Percentiles rank a stretch among this genome's conserved stretches.
Evolutionary conservation across 2,888 invertebrate species (phyloP).

Genomic region (Archaeoteleia sp.): DNA sequence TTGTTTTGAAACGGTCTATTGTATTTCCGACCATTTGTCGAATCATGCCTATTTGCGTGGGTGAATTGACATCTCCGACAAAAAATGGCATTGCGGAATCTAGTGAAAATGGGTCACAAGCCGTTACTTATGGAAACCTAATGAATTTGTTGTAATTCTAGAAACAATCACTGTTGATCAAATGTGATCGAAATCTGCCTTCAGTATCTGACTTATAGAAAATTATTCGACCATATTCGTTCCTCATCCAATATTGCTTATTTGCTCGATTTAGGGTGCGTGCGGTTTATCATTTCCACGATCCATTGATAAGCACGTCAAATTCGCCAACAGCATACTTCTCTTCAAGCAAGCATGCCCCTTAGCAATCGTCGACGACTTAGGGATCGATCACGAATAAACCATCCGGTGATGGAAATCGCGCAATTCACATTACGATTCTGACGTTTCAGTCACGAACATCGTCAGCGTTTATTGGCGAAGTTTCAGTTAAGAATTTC

Average conservation of each 20-base stretch:
- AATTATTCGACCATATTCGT: conserved; percentile 56
- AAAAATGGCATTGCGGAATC: conserved; percentile 18
- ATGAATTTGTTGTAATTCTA: not conserved
- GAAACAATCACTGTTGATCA: too few species aligned
- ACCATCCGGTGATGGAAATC: conserved; percentile 63
- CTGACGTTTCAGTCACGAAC: conserved; percentile 48
- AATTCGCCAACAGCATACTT: conserved; percentile 59
- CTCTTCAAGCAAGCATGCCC: conserved; percentile 54
- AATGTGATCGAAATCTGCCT: conserved; percentile 13
- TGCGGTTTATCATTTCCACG: conserved; percentile 67
- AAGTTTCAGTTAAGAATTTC: conserved; percentile 13
- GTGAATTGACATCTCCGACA: conserved; percentile 21
- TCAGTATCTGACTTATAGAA: conserved; percentile 22
- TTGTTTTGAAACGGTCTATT: conserved; percentile 36
- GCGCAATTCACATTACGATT: conserved; percentile 48
- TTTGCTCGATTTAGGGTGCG: conserved; percentile 66
- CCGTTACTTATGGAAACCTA: too few species aligned
- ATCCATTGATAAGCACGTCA: conserved; percentile 73
- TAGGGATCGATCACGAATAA: conserved; percentile 63
- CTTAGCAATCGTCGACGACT: conserved; percentile 55
- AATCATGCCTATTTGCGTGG: conserved; percentile 39
- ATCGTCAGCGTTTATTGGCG: conserved; percentile 17
- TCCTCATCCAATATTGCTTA: conserved; percentile 66
- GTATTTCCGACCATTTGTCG: conserved; percentile 29
- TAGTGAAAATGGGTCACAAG: not conserved